phyloP scores from a whole-genome alignment of 2,113 vertebrate genomes.

The Melanostigma gelatinosum region DNA sequence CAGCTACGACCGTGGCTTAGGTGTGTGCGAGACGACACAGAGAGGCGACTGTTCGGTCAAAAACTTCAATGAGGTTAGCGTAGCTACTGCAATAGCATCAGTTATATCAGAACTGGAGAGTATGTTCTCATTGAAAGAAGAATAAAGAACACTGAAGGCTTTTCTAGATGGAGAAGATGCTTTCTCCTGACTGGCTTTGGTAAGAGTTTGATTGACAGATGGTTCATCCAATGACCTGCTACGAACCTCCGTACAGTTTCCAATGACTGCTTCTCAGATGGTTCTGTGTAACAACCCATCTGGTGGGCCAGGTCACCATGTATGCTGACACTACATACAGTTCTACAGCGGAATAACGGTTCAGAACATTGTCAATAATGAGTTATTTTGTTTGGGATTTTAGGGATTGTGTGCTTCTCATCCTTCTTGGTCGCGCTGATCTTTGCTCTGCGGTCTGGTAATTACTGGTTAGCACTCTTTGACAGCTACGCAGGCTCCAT shows the following conservation, averaged over 20 bases:
- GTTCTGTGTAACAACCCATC: too few relatives aligned
- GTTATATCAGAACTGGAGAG: too few relatives aligned
- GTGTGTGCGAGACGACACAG: background rate
- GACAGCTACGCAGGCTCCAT: constrained; percentile 87
- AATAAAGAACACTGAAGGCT: too few relatives aligned
- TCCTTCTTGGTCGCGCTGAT: constrained; percentile 84
- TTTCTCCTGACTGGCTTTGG: too few relatives aligned
- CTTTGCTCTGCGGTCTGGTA: constrained; percentile 87
- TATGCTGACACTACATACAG: background rate
- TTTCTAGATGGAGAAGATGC: too few relatives aligned
- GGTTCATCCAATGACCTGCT: too few relatives aligned
- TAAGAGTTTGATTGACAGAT: background rate
- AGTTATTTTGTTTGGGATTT: constrained; percentile 20
- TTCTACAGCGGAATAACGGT: background rate
- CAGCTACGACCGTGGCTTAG: background rate
- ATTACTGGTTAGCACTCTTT: constrained; percentile 90
- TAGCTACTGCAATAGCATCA: background rate
- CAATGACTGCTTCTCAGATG: background rate
- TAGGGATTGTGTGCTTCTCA: constrained; percentile 84
- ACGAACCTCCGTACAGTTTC: background rate
- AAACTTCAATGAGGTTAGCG: background rate
- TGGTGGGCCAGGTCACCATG: too few relatives aligned
- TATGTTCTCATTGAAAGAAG: too few relatives aligned
- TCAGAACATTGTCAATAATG: background rate
- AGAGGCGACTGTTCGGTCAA: too few relatives aligned